Base-by-base conservation (phyloP, 2,113 vertebrate genomes). In the Lathamus discolor region DNA sequence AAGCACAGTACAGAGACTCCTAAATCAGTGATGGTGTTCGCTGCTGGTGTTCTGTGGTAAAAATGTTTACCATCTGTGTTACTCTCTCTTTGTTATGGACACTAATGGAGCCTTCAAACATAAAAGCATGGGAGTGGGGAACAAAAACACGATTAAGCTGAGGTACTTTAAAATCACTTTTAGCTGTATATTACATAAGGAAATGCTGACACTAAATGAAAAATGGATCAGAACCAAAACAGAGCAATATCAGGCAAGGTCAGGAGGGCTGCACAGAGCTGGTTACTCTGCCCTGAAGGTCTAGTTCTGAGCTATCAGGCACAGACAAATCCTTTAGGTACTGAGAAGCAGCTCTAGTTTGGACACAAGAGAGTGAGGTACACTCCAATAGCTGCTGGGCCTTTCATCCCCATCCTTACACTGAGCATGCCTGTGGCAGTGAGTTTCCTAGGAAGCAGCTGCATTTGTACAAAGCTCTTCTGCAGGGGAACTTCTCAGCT, bases 61-160 rank as follows among this genome's bases (percentile, higher is more conserved):
- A 97, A 96, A 97, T 96, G 95, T 96, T 96, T 96, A 93, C 95
- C 96, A 97, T 97, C 97, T 97, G 96, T 92, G 88, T 96, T 94
- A 81, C 76, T 93, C 88, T 88, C 86, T 85, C 94, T 94, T 95
- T 93, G 95, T 92, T 97, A 97, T 27, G 88, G 90, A 96, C 93
- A 89, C 90, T 95, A 97, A 97, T 92, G 90, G 93, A 92, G 92
- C 76, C 86, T 95, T 93, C 83, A 90, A 86, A 95, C 82, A 92
- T 88, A 93, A 95, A 96, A 95, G 82, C 62, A 2, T 81, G 86
- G 86, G 93, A 86, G 78, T 83, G 49, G 73, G 70, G 62, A 92
- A 87, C 46, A 73, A 83, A 92, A 93, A 62, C 63, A 92, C 3
- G 0, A 83, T 70, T 63, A 92, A 97, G 68, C 33, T 11, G 1